A percentile compares a stretch with the other conserved stretches of the same genome.
These are phyloP conservation scores for Mactra quadrangularis DNA, from an alignment of 1,140 invertebrate genomes.

Conservation along the genomic window DNA sequence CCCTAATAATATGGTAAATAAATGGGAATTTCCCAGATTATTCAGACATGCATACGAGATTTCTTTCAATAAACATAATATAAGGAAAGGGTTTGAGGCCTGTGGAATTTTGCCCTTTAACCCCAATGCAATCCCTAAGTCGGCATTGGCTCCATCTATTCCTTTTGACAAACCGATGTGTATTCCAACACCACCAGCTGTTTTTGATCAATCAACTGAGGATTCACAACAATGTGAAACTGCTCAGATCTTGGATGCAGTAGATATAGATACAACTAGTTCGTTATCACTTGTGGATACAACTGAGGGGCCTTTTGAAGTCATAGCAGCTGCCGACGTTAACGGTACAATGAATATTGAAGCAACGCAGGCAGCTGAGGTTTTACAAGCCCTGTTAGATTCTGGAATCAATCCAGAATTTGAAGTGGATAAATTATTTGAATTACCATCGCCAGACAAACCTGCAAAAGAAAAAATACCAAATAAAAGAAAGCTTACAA, in stretches of 20 bases:
- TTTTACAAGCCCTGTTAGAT: background rate
- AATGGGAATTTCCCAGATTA: constrained; percentile 9
- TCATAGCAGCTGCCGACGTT: background rate
- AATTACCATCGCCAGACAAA: background rate
- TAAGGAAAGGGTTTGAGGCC: background rate
- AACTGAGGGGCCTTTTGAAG: background rate
- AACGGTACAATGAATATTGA: background rate
- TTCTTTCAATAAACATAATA: constrained; percentile 13
- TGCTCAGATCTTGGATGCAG: background rate
- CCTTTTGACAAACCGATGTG: background rate
- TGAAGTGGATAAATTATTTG: background rate
- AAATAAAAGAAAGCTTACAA: background rate
- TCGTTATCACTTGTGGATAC: background rate
- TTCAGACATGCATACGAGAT: constrained; percentile 2
- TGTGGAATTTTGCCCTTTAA: no score
- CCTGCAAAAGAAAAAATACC: background rate
- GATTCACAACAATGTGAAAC: background rate
- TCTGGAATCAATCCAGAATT: background rate
- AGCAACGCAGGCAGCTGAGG: background rate
- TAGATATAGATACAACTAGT: background rate
- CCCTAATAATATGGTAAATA: background rate
- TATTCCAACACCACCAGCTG: background rate
- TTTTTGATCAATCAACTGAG: background rate
- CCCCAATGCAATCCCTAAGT: background rate
- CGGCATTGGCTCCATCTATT: background rate